phyloP scores from a whole-genome alignment of 2,797 vertebrate genomes.

The Galago senegalensis region DNA sequence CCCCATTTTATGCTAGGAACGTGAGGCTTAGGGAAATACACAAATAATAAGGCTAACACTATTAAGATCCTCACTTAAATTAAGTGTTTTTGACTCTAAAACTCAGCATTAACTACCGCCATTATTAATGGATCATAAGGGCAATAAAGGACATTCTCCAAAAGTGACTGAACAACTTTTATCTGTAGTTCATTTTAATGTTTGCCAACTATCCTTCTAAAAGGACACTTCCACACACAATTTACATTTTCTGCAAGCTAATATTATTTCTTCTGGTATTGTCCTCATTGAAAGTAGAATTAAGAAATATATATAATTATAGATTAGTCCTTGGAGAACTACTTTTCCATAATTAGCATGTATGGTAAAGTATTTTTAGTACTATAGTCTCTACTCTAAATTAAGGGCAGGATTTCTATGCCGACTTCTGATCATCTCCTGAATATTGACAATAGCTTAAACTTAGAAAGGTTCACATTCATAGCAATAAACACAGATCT shows the following conservation, averaged over 20 bases:
- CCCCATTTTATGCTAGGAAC: slow-evolving; percentile 5
- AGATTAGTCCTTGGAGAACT: background rate
- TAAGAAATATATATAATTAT: background rate
- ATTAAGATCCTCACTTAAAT: slow-evolving; percentile 7
- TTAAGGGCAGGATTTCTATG: background rate
- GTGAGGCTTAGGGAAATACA: background rate
- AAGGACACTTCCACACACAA: background rate
- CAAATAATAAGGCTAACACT: background rate
- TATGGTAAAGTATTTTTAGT: background rate
- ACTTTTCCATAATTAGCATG: background rate
- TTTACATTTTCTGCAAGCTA: slow-evolving; percentile 4
- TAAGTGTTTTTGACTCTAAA: background rate
- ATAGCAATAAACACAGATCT: background rate
- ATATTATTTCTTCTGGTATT: background rate
- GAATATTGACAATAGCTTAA: background rate
- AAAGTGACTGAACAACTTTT: background rate
- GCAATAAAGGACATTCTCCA: background rate
- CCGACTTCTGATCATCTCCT: background rate
- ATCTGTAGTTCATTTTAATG: background rate
- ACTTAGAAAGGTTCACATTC: background rate
- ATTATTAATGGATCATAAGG: background rate
- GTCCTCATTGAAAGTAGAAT: slow-evolving; percentile 4
- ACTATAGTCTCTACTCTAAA: background rate
- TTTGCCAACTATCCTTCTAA: background rate
- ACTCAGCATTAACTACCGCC: background rate